phyloP scores from a whole-genome alignment of 2,113 vertebrate genomes.

The Albula goreensis region DNA sequence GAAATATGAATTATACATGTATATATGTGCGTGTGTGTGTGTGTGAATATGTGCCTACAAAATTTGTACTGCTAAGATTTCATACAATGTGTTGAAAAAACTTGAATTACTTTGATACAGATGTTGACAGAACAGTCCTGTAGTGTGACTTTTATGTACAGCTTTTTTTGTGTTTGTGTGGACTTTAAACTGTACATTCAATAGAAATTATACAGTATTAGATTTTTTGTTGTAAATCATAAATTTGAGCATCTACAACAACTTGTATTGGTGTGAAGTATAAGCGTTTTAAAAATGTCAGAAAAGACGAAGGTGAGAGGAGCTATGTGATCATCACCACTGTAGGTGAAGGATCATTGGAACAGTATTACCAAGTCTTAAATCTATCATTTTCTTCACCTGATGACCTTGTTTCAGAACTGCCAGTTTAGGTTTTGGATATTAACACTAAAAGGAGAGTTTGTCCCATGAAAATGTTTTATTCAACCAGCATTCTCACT shows the following conservation, averaged over 20 bases:
- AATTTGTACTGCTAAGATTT: not conserved
- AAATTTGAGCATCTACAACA: not conserved
- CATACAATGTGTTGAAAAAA: not conserved
- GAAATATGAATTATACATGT: not conserved
- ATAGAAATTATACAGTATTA: constrained; percentile 5
- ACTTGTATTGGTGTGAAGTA: not conserved
- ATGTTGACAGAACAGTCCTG: not conserved
- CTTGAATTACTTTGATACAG: constrained; percentile 4
- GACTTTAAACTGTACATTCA: constrained; percentile 1
- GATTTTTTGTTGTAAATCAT: constrained; percentile 8
- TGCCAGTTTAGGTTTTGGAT: not conserved
- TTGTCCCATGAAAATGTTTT: not conserved
- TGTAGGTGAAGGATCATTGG: not conserved
- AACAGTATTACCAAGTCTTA: not conserved
- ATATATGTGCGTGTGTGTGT: not conserved
- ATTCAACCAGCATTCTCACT: not conserved
- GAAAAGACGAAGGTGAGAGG: not conserved
- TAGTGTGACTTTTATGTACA: constrained; percentile 7
- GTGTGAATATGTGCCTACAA: constrained; percentile 15
- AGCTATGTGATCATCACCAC: not conserved
- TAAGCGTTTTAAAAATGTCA: not conserved
- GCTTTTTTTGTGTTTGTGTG: not conserved
- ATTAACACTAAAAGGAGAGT: not conserved
- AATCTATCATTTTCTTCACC: not conserved
- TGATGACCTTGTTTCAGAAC: not conserved